phyloP scores from a whole-genome alignment of 2,888 invertebrate genomes.

The Drosophila atripex region DNA sequence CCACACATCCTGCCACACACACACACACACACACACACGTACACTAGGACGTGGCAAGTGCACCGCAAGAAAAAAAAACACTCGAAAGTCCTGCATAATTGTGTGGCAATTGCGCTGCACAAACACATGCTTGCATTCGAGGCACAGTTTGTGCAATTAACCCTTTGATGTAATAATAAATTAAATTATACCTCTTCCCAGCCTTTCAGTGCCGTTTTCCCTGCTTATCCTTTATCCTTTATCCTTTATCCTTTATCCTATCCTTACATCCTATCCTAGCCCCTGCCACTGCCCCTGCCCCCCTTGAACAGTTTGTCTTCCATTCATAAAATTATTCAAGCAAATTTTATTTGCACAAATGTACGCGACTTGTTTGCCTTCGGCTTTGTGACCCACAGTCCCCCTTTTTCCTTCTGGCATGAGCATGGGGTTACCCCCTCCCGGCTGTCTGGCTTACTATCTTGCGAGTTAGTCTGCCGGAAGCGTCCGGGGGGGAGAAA shows the following conservation, averaged over 20 bases:
- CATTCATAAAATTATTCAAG: slow-evolving; percentile 59
- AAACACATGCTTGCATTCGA: not conserved
- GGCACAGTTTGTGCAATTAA: slow-evolving; percentile 54
- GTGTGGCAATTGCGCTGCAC: slow-evolving; percentile 37
- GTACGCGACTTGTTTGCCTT: slow-evolving; percentile 53
- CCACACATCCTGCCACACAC: slow-evolving; percentile 11
- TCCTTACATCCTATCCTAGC: too few species aligned
- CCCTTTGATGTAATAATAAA: slow-evolving; percentile 55
- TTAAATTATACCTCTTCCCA: slow-evolving; percentile 9
- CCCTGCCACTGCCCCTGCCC: too few species aligned
- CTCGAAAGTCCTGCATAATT: slow-evolving; percentile 56
- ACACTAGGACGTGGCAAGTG: slow-evolving; percentile 50
- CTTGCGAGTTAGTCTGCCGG: slow-evolving; percentile 29
- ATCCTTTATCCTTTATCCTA: not conserved
- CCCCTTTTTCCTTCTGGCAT: not conserved
- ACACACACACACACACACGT: slow-evolving; percentile 9
- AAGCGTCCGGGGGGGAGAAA: slow-evolving; percentile 3
- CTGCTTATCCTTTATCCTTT: not conserved
- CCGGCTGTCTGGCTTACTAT: slow-evolving; percentile 26
- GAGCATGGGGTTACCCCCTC: too few species aligned
- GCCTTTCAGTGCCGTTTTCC: not conserved
- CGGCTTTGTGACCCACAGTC: slow-evolving; percentile 40
- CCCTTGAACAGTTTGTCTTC: slow-evolving; percentile 37
- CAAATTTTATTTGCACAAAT: slow-evolving; percentile 57
- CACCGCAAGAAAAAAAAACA: slow-evolving; percentile 62